A percentile compares a stretch with the other conserved stretches of the same genome.
Evolutionary conservation across 2,113 vertebrate genomes (phyloP).

Genomic region (Ageneiosus marmoratus): DNA sequence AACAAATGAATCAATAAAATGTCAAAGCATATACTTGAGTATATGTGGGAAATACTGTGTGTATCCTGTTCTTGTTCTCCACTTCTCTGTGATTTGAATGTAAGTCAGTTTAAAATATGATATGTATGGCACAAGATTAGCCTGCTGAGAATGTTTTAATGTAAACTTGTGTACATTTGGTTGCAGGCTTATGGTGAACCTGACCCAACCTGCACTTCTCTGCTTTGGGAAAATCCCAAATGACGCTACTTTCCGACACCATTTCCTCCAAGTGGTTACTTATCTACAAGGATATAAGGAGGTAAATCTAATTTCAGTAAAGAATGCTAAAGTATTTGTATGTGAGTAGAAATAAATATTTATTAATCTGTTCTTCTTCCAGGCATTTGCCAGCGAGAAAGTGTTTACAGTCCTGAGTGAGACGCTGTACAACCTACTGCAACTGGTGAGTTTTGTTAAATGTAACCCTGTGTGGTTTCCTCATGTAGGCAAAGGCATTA

Average conservation of each 20-base stretch:
- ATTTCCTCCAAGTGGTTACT: constrained; percentile 84
- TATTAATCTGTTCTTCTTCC: constrained; percentile 22
- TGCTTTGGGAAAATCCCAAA: constrained; percentile 90
- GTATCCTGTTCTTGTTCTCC: no score
- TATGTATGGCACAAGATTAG: background rate
- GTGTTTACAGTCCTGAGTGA: constrained; percentile 90
- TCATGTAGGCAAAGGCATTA: background rate
- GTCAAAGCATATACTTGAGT: no score
- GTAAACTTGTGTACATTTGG: background rate
- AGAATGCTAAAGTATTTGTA: background rate
- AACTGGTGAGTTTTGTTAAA: constrained; percentile 80
- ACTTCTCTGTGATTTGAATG: background rate
- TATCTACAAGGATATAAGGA: constrained; percentile 93
- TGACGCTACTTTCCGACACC: constrained; percentile 82
- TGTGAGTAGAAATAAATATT: background rate
- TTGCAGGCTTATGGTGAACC: constrained; percentile 90
- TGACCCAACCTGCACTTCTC: constrained; percentile 92
- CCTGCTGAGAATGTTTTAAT: background rate
- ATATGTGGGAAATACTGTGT: no score
- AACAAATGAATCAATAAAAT: no score
- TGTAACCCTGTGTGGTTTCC: background rate
- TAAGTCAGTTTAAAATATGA: background rate
- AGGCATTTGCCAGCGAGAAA: constrained; percentile 91
- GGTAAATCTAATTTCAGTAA: constrained; percentile 66
- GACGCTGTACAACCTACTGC: constrained; percentile 87